A percentile compares a stretch with the other conserved stretches of the same genome.
phyloP scores from a whole-genome alignment of 2,888 invertebrate species.

The Hermodice carunculata region DNA sequence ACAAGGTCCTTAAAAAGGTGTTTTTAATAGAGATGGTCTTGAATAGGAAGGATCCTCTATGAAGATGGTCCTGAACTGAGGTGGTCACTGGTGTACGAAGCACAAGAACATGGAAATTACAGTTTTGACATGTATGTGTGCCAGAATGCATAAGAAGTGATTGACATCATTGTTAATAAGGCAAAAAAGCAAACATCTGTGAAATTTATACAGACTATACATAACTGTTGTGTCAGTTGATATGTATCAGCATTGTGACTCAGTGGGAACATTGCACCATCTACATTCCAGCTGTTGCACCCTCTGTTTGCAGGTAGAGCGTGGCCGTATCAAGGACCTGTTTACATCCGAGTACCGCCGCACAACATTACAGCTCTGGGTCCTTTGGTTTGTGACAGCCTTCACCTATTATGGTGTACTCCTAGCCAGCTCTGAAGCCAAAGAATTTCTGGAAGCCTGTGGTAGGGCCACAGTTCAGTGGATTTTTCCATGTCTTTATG shows the following conservation, averaged over 20 bases:
- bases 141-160: too few species aligned
- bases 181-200: neutral
- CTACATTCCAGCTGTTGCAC: neutral
- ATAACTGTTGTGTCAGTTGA: too few species aligned
- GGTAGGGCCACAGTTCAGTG: neutral
- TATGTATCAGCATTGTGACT: neutral
- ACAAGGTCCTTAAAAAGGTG: too few species aligned
- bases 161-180: neutral
- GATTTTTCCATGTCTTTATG: too few species aligned
- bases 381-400: conserved; percentile 67
- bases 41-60: too few species aligned
- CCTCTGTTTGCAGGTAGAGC: conserved; percentile 24
- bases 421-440: conserved; percentile 64
- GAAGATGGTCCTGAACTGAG: too few species aligned
- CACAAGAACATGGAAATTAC: too few species aligned
- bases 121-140: too few species aligned
- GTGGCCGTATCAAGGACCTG: conserved; percentile 48
- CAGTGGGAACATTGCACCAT: neutral
- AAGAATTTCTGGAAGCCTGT: conserved; percentile 30
- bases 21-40: too few species aligned
- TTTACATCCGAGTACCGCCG: conserved; percentile 55
- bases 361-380: conserved; percentile 61
- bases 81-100: too few species aligned
- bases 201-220: too few species aligned
- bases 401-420: conserved; percentile 68